Evolutionary conservation across 2,797 vertebrate genomes (phyloP).

Genomic region (Lateolabrax maculatus): DNA sequence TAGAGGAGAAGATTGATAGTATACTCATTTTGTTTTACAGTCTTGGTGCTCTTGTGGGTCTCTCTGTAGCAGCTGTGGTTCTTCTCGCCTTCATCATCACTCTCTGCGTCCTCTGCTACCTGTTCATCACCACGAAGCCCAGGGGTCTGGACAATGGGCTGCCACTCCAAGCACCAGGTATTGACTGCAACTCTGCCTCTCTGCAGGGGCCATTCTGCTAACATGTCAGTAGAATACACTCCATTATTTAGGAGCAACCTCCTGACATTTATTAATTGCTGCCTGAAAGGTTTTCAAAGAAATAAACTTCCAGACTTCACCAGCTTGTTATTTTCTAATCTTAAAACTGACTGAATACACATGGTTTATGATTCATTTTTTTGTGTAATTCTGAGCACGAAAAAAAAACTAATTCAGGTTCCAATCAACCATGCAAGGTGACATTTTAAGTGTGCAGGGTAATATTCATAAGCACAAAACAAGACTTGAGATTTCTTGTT

Average conservation of each 20-base stretch:
- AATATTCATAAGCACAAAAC: not conserved
- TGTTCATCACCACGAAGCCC: slow-evolving; percentile 94
- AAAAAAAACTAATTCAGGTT: too few relatives aligned
- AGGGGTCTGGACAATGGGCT: slow-evolving; percentile 90
- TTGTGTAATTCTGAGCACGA: too few relatives aligned
- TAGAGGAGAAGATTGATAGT: too few relatives aligned
- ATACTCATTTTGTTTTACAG: slow-evolving; percentile 83
- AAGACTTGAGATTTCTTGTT: not conserved
- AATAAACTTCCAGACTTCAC: too few relatives aligned
- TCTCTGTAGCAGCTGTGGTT: slow-evolving; percentile 92
- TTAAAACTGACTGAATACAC: too few relatives aligned
- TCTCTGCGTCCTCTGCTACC: slow-evolving; percentile 92
- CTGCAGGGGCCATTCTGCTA: not conserved
- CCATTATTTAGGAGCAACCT: not conserved
- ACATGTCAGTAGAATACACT: not conserved
- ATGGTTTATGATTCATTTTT: too few relatives aligned
- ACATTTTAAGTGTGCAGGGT: not conserved
- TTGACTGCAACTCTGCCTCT: slow-evolving; percentile 15
- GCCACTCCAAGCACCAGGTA: slow-evolving; percentile 88
- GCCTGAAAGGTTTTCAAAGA: not conserved
- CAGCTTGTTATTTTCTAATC: too few relatives aligned
- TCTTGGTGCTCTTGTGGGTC: slow-evolving; percentile 91
- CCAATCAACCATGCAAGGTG: too few relatives aligned
- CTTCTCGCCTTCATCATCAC: slow-evolving; percentile 93
- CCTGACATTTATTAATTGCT: slow-evolving; percentile 22